phyloP scores from a whole-genome alignment of 2,797 vertebrate species.

The Dipus sagitta region DNA sequence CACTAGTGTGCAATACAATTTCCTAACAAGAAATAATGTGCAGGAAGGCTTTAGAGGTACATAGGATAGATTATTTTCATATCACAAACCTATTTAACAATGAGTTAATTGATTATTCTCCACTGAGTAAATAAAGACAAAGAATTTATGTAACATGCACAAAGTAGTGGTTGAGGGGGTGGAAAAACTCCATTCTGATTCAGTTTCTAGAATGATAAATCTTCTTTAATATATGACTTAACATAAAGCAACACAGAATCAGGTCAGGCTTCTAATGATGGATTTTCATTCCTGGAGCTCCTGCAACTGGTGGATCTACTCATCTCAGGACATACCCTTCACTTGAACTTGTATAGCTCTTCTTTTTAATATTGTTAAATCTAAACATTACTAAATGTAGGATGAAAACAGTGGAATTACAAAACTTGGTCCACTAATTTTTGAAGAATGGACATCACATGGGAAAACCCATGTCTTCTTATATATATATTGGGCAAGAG shows the following conservation, averaged over 20 bases:
- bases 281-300: background rate
- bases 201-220: background rate
- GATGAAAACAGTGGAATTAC: background rate
- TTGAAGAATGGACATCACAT: background rate
- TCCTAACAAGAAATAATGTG: background rate
- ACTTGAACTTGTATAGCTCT: background rate
- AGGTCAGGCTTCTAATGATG: background rate
- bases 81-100: background rate
- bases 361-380: background rate
- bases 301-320: background rate
- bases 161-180: background rate
- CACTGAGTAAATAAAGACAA: background rate
- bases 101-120: background rate
- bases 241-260: background rate
- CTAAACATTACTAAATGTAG: background rate
- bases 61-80: background rate
- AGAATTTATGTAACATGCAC: background rate
- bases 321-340: background rate
- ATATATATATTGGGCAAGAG: background rate
- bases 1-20: background rate
- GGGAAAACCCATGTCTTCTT: background rate
- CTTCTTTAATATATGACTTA: background rate
- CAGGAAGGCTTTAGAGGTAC: background rate
- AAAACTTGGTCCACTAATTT: background rate
- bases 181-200: background rate